phyloP scores from a whole-genome alignment of 2,888 invertebrate genomes.

The Antheraea yamamai region DNA sequence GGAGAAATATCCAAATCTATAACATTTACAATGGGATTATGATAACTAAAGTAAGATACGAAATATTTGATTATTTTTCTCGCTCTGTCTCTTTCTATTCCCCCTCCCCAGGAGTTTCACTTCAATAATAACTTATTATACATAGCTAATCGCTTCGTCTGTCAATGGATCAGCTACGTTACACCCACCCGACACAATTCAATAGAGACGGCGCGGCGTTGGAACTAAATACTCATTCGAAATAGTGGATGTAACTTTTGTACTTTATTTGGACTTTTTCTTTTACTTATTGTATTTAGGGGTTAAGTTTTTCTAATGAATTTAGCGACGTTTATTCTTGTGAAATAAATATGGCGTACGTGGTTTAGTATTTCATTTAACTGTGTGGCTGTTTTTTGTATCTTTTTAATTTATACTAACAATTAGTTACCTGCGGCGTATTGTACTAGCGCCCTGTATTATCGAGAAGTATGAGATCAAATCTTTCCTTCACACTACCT shows the following conservation, averaged over 20 bases:
- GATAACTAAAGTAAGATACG: no score
- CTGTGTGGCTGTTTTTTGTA: no score
- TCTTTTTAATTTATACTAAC: no score
- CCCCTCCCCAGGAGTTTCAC: no score
- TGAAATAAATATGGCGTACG: not conserved
- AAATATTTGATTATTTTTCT: no score
- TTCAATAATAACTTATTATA: not conserved
- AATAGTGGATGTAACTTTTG: constrained; percentile 25
- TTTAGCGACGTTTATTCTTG: not conserved
- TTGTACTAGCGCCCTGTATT: no score
- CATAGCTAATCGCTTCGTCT: constrained; percentile 24
- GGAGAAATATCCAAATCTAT: no score
- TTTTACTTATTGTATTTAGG: constrained; percentile 10
- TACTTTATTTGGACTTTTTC: constrained; percentile 25
- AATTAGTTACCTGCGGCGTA: no score
- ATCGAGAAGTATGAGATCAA: no score
- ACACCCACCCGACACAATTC: constrained; percentile 34
- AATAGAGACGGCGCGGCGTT: constrained; percentile 36
- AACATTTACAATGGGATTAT: no score
- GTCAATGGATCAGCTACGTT: constrained; percentile 15
- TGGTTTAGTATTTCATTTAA: not conserved
- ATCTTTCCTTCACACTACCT: no score
- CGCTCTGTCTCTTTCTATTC: no score
- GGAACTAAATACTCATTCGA: constrained; percentile 37
- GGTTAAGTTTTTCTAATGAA: constrained; percentile 23